A percentile compares a stretch with the other conserved stretches of the same genome.
Evolutionary conservation across 2,888 invertebrate species (phyloP).

Genomic region (Ceramica pisi): DNA sequence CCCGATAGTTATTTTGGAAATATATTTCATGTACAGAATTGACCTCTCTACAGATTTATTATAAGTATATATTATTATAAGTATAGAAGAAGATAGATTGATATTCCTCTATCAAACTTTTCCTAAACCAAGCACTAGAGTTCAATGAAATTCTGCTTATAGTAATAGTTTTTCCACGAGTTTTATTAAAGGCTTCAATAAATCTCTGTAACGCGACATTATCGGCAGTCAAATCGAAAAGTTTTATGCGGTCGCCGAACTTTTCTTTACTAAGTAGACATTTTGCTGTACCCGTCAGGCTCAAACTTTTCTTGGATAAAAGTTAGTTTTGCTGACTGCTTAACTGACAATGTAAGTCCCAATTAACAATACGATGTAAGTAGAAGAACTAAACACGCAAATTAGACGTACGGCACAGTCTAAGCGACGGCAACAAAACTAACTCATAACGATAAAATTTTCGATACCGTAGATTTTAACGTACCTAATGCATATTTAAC

Average conservation of each 20-base stretch:
- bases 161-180: slow-evolving; percentile 28
- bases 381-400: too few species aligned
- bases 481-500: too few species aligned
- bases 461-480: too few species aligned
- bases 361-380: not conserved
- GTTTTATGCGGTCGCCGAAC: slow-evolving; percentile 50
- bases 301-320: not conserved
- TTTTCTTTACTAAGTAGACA: slow-evolving; percentile 16
- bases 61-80: too few species aligned
- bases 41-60: too few species aligned
- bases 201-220: slow-evolving; percentile 41
- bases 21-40: too few species aligned
- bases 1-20: too few species aligned
- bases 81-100: too few species aligned
- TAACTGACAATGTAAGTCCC: not conserved
- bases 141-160: slow-evolving; percentile 27
- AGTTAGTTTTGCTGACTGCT: slow-evolving; percentile 11
- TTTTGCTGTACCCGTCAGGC: not conserved
- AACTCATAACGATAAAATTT: too few species aligned
- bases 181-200: slow-evolving; percentile 26
- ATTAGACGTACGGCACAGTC: too few species aligned
- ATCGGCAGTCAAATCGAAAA: slow-evolving; percentile 48
- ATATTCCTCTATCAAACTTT: not conserved
- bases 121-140: not conserved
- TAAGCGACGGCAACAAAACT: too few species aligned